Base-by-base conservation (phyloP, 2,888 invertebrate genomes). In the Myopa tessellatipennis region DNA sequence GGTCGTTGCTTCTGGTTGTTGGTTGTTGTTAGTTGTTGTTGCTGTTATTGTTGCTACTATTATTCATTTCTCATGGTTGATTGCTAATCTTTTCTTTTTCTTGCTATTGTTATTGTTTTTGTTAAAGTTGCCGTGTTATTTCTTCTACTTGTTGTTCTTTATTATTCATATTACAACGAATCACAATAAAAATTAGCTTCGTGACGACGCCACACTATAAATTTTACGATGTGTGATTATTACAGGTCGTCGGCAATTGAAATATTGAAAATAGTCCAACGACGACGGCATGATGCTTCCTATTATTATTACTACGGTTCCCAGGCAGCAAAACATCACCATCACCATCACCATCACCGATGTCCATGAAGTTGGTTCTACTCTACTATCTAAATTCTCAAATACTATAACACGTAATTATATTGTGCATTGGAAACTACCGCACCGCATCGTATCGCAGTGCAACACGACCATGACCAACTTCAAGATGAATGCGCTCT, bases 221-320 rank as follows among this genome's bases (percentile, higher is more conserved):
- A 67, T 68, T 75, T 75, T 67, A 68, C 68, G 40, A 67, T 68
- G 74, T 75, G 74, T 58, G 58, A 67, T 75, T 75, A 75, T 75
- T 75, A 34, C 58, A 55, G 26, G 14, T 50, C 50, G 61, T 26
- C 18, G 61, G 61, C 61, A 63, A 8, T 63, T 8, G 61, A 34
- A 18, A 5, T 12, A 63, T 26, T 63, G 61, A 63, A 50, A 16
- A 26, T n/a, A 52, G 55, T 52, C 34, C 50, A 50, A 50, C 50
- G 50, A 18, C 5, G 58, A 69, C 12, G 14, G 55, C 10, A 10
- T 55, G 55, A 16, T 55, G 55, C 10, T 55, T 55, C 5, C n/a
- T 26, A 26, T 26, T 26, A 26, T 26, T 26, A 26, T 26, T 26
- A 26, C 26, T 14, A 50, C 14, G 8, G 50, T 50, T 50, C 50